Evolutionary conservation across 2,888 invertebrate genomes (phyloP), one percentile per base, ranked within the genome.

Genomic region (Carabus problematicus): DNA sequence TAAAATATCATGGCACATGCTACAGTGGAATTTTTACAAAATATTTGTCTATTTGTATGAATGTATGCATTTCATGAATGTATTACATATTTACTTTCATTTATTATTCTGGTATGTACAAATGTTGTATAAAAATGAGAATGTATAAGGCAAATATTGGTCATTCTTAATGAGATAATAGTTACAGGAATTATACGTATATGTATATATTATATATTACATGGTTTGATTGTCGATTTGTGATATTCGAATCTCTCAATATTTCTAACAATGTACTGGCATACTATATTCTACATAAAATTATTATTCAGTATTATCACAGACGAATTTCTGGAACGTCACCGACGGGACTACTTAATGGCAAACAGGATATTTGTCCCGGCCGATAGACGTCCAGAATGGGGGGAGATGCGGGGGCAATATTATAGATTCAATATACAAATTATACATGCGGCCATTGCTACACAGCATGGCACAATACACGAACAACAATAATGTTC

Each of bases 281-380:
- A 64, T 29, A 29, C 29, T 29, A 29, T 29, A 63, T 60, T 60
- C 60, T 60, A 60, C 42, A 43, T 45, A 62, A 45, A 45, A 45
- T 29, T 29, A 40, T 62, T 72, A 76, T 70, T 73, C 71, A 73
- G 71, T 72, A 75, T 76, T 81, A 81, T 81, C 81, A 81, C 81
- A 81, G 81, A 79, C 73, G 76, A 70, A 29, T 29, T 29, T 29
- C 29, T 6, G 29, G 29, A 29, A 29, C 29, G 29, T 29, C 29
- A 29, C 29, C 29, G 29, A 29, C 6, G 29, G 29, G 6, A 29
- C 29, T 3, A 3, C 29, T 29, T 29, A 29, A 29, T 29, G 29
- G 29, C 29, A 29, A 29, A 29, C 29, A 29, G 29, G 29, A 29
- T 29, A 29, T 29, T 29, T 29, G 29, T 29, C 29, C 29, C 29